Evolutionary conservation across 2,797 vertebrate genomes (phyloP).

Genomic region (Salarias fasciatus): DNA sequence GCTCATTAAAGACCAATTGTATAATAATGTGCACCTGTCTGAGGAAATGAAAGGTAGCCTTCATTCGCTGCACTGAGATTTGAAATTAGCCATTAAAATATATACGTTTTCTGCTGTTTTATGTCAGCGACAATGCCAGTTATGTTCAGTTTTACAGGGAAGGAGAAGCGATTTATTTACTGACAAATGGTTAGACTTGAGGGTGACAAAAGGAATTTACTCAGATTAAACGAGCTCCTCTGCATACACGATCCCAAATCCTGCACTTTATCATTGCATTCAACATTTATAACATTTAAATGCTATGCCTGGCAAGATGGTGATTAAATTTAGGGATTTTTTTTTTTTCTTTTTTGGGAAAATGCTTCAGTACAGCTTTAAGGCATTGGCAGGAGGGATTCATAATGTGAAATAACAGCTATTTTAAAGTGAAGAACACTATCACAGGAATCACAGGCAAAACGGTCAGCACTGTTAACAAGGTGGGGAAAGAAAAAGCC

Average conservation of each 20-base stretch:
- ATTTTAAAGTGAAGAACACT: slow-evolving; percentile 12
- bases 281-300: slow-evolving; percentile 8
- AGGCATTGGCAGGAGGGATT: background rate
- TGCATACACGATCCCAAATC: background rate
- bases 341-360: too few relatives aligned
- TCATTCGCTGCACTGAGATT: slow-evolving; percentile 8
- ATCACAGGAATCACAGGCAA: slow-evolving; percentile 4
- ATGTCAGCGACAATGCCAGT: background rate
- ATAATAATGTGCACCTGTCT: slow-evolving; percentile 79
- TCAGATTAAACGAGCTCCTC: slow-evolving; percentile 1
- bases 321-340: background rate
- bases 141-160: slow-evolving; percentile 25
- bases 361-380: background rate
- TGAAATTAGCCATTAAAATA: slow-evolving; percentile 33
- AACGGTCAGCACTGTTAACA: slow-evolving; percentile 1
- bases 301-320: background rate
- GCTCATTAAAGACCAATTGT: slow-evolving; percentile 81
- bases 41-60: slow-evolving; percentile 60
- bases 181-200: slow-evolving; percentile 23
- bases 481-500: background rate
- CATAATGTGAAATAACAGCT: background rate
- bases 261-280: background rate
- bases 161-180: slow-evolving; percentile 14
- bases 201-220: slow-evolving; percentile 7
- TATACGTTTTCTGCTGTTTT: slow-evolving; percentile 18